These are phyloP conservation scores for Colaptes auratus DNA, from an alignment of 2,113 vertebrate genomes.

Conservation along the genomic window DNA sequence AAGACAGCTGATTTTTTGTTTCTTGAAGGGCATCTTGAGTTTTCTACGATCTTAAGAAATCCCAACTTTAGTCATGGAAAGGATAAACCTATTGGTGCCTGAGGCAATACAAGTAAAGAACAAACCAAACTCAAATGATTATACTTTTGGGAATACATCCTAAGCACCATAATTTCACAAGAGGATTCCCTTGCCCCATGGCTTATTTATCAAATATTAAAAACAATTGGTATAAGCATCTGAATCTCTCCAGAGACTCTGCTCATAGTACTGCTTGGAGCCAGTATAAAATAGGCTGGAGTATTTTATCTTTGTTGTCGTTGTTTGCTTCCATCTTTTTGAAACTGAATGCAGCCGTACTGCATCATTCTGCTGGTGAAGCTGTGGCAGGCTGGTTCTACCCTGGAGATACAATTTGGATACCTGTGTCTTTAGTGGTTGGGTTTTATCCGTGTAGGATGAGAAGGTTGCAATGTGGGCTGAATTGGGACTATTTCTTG, in stretches of 20 bases:
- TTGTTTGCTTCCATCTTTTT: background rate
- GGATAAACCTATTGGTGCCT: background rate
- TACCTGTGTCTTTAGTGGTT: background rate
- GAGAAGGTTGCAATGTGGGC: background rate
- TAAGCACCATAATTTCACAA: background rate
- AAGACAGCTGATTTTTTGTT: background rate
- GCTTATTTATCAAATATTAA: constrained; percentile 36
- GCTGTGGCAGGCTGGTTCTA: background rate
- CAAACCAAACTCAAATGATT: background rate
- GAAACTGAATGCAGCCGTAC: background rate
- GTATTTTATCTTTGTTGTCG: background rate
- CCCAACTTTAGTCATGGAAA: background rate
- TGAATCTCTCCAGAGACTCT: background rate
- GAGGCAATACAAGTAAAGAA: constrained; percentile 4
- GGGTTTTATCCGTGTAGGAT: background rate
- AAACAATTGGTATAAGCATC: constrained; percentile 29
- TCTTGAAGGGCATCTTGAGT: background rate
- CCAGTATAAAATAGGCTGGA: background rate
- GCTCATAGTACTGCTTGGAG: background rate
- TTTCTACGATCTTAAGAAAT: constrained; percentile 14
- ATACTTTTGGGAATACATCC: background rate
- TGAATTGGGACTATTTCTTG: background rate
- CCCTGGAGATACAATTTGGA: background rate
- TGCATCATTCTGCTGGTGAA: background rate
- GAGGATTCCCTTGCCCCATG: constrained; percentile 9